Evolutionary conservation across 1,140 invertebrate genomes (phyloP).

Genomic region (Lasioglossum baleicum): DNA sequence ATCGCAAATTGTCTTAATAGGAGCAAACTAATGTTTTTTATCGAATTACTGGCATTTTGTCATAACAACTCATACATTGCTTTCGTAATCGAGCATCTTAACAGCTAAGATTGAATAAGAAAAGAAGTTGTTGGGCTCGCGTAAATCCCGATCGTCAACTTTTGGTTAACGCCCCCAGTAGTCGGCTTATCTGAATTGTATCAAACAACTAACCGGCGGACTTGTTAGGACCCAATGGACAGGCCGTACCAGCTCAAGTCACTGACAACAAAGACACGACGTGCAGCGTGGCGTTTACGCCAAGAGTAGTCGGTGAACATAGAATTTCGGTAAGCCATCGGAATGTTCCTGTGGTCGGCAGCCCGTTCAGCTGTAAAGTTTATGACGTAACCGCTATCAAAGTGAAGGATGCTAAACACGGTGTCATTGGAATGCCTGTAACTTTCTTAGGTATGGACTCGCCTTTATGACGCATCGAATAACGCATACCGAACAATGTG

Average conservation of each 20-base stretch:
- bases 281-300: conserved; percentile 93
- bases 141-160: conserved; percentile 25
- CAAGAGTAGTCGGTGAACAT: conserved; percentile 93
- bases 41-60: conserved; percentile 30
- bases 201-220: conserved; percentile 79
- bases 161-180: conserved; percentile 62
- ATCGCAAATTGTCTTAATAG: conserved; percentile 32
- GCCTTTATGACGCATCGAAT: neutral
- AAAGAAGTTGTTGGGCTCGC: conserved; percentile 23
- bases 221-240: conserved; percentile 90
- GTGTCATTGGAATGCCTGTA: conserved; percentile 94
- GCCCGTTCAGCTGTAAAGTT: conserved; percentile 95
- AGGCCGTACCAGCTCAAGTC: conserved; percentile 92
- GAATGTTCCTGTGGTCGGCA: conserved; percentile 89
- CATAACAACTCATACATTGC: conserved; percentile 19
- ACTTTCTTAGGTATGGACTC: conserved; percentile 91
- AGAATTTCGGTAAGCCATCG: conserved; percentile 91
- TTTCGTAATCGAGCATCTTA: conserved; percentile 39
- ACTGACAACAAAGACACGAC: conserved; percentile 87
- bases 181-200: conserved; percentile 72
- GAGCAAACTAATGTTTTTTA: conserved; percentile 27
- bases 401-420: conserved; percentile 94
- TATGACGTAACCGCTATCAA: conserved; percentile 97
- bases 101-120: conserved; percentile 15
- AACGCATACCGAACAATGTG: neutral